Base-by-base conservation (phyloP, 2,888 invertebrate genomes). In the Drosophila recens region DNA sequence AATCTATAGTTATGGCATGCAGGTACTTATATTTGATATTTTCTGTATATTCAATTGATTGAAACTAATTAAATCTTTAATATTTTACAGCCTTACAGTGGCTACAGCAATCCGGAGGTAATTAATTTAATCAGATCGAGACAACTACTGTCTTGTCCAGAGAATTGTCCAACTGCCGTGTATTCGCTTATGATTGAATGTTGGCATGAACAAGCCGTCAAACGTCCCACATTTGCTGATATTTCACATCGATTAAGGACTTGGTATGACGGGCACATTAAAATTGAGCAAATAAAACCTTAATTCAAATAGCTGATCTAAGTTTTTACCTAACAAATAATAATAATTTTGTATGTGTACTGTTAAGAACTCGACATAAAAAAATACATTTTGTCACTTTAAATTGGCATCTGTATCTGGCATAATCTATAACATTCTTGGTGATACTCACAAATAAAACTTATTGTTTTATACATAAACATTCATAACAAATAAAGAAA, bases 111-210 rank as follows among this genome's bases (percentile, higher is more conserved):
- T 92, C 98, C 98, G 92, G 99, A 99, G 93, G 99, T 99, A 23
- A 98, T 99, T 89, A 97, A 98, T 88, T 98, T 99, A 97, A 98
- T 99, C 62, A 95, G 99, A 15, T 97, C 97, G 11, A 95, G 99
- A 17, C 98, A 99, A 92, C 93, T 99, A 38, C 94, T 99, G 68
- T 97, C 98, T 0, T 97, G 98, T 88, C 99, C 99, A 0, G 96
- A 97, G 72, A 96, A 96, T 76, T 99, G 99, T 90, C 99, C 99
- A 0, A 95, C 97, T 27, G 95, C 96, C 80, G 96, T 99, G 90
- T 99, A 99, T 93, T 95, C 96, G 6, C 94, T 99, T 64, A 99
- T 99, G 99, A 96, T 98, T 66, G 99, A 99, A 92, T 99, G 99
- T 91, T 99, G 99, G 99, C 97, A 97, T 87, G 99, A 99, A 92